A percentile compares a stretch with the other conserved stretches of the same genome.
Evolutionary conservation across 2,797 vertebrate species (phyloP).

Genomic region (Alosa sapidissima): DNA sequence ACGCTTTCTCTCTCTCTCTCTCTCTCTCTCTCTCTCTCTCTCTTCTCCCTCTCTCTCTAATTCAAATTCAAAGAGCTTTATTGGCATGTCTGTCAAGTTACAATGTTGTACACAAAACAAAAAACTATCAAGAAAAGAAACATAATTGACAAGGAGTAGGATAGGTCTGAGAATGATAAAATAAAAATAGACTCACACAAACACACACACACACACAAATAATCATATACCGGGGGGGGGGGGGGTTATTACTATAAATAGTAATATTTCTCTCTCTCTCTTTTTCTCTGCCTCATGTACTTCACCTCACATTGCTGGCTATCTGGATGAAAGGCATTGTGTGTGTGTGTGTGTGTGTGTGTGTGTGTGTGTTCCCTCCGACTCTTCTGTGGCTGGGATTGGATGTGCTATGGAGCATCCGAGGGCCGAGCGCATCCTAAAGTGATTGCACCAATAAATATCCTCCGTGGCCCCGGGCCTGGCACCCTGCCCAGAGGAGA

Average conservation of each 20-base stretch:
- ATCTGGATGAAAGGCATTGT: not conserved
- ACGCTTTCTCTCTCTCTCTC: not conserved
- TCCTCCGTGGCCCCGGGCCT: conserved; percentile 31
- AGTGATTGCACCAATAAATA: conserved; percentile 56
- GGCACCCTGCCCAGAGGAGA: conserved; percentile 24
- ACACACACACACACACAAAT: too few relatives aligned
- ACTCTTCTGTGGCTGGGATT: conserved; percentile 43
- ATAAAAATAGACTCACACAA: not conserved
- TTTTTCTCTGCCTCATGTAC: too few relatives aligned
- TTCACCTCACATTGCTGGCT: not conserved
- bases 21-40: not conserved
- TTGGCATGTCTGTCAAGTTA: too few relatives aligned
- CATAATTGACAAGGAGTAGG: too few relatives aligned
- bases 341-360: too few relatives aligned
- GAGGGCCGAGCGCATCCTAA: conserved; percentile 41
- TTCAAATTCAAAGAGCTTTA: too few relatives aligned
- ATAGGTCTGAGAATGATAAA: too few relatives aligned
- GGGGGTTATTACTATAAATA: too few relatives aligned
- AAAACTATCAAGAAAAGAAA: too few relatives aligned
- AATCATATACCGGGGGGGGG: too few relatives aligned
- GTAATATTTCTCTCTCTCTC: too few relatives aligned
- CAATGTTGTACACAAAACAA: too few relatives aligned
- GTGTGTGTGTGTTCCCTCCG: not conserved
- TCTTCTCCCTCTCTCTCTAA: not conserved
- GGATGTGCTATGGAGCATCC: conserved; percentile 33